Conservation (phyloP, 2,113 vertebrate genomes). For the Theristicus caerulescens region DNA sequence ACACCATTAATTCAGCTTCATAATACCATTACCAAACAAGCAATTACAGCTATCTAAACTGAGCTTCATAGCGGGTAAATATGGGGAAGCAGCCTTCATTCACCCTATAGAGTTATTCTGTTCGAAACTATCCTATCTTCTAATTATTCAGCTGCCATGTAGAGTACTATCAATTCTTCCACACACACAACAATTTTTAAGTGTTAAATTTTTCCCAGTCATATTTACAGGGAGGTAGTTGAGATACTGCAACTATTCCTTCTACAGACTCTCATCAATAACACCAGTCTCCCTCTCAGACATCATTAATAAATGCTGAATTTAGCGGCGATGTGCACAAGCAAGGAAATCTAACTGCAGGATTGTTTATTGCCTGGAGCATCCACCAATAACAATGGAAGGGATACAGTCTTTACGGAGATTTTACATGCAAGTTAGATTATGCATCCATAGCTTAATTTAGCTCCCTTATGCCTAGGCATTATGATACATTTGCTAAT, state of each 20-base stretch:
- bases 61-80: neutral
- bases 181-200: neutral
- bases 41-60: neutral
- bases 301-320: neutral
- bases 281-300: neutral
- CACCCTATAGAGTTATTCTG: neutral
- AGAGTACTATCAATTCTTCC: neutral
- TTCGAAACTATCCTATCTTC: neutral
- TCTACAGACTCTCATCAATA: neutral
- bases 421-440: neutral
- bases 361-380: neutral
- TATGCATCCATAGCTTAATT: neutral
- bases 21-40: neutral
- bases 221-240: neutral
- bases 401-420: neutral
- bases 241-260: neutral
- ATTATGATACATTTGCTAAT: conserved; percentile 7
- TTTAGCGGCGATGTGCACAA: neutral
- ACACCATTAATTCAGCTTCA: conserved; percentile 7
- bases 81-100: neutral
- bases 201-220: neutral
- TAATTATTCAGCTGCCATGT: neutral
- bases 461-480: conserved; percentile 3
- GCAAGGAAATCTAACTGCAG: neutral
- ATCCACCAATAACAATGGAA: neutral